phyloP scores from a whole-genome alignment of 2,113 vertebrate genomes.

The Alaudala cheleensis region DNA sequence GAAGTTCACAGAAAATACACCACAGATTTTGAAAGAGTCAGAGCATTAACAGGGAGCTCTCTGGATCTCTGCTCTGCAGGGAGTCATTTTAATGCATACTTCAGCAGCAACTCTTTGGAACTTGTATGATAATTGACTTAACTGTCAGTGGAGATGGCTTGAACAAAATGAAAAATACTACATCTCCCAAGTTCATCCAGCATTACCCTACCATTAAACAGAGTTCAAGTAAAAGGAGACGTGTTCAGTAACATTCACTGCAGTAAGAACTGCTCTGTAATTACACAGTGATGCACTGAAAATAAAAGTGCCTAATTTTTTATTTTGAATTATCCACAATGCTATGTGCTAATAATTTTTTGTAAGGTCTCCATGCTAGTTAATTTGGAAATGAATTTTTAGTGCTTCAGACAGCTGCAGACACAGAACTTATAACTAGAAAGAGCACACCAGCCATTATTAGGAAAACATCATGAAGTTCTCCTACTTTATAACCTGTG shows the following conservation, averaged over 20 bases:
- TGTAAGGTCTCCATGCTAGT: not conserved
- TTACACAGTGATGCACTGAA: not conserved
- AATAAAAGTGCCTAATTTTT: not conserved
- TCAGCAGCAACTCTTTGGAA: slow-evolving; percentile 46
- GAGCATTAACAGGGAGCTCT: slow-evolving; percentile 22
- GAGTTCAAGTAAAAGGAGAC: not conserved
- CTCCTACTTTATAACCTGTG: not conserved
- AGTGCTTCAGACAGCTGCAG: not conserved
- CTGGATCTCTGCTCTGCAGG: slow-evolving; percentile 35
- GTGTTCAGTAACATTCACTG: not conserved
- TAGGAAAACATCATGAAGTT: not conserved
- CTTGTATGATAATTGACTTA: slow-evolving; percentile 34
- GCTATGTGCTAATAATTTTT: not conserved
- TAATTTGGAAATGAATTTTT: not conserved
- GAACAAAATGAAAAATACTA: slow-evolving; percentile 32
- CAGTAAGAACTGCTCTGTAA: slow-evolving; percentile 4
- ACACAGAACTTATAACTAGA: not conserved
- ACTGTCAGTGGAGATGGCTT: slow-evolving; percentile 10
- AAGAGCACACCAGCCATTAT: not conserved
- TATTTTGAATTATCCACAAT: not conserved
- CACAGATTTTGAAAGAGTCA: not conserved
- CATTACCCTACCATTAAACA: slow-evolving; percentile 22
- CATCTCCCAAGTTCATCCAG: slow-evolving; percentile 17
- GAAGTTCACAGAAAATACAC: slow-evolving; percentile 24
- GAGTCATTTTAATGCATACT: slow-evolving; percentile 42